Base-by-base conservation (phyloP, 2,888 invertebrate genomes). In the Alsophila aescularia region DNA sequence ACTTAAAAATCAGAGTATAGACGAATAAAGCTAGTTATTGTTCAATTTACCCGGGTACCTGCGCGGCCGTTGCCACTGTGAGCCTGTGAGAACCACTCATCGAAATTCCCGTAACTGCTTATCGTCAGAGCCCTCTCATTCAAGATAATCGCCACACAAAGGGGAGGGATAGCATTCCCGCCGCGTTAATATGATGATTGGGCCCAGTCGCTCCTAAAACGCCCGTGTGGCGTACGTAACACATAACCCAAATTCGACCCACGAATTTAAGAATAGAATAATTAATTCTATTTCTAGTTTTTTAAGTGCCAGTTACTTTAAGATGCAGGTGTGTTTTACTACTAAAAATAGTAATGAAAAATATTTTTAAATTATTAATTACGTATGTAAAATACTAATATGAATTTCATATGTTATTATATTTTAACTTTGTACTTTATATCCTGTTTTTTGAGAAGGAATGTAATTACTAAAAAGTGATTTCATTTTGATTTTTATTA, bases 151-250 rank as follows among this genome's bases (percentile, higher is more conserved):
- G 79, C 70, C 64, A 66, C 67, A 79, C 80, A 79, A 81, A 77
- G 83, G 82, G 83, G 82, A 79, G 78, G 77, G 79, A 80, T 79
- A 76, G 70, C 76, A 75, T 81, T 83, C 80, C 84, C 80, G 74
- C 74, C 72, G 71, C 70, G 75, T 74, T 85, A 86, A 85, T 78
- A 74, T 72, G 75, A 83, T 82, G 79, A 85, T 87, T 83, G 81
- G 73, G 65, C 64, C 56, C 76, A 85, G 83, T 86, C 73, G 72
- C 58, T 81, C 76, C 80, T 69, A 77, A 81, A 73, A 70, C 79
- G 81, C 67, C 71, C 69, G 63, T 62, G 62, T 54, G 74, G 61
- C 69, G 68, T 68, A 24, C 18, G 18, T n/a, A n/a, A n/a, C n/a
- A n/a, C 18, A 18, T 5, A 75, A 77, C 76, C 79, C 75, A 73